Base-by-base conservation (phyloP, 2,888 invertebrate species). In the Periphyllus acericola region DNA sequence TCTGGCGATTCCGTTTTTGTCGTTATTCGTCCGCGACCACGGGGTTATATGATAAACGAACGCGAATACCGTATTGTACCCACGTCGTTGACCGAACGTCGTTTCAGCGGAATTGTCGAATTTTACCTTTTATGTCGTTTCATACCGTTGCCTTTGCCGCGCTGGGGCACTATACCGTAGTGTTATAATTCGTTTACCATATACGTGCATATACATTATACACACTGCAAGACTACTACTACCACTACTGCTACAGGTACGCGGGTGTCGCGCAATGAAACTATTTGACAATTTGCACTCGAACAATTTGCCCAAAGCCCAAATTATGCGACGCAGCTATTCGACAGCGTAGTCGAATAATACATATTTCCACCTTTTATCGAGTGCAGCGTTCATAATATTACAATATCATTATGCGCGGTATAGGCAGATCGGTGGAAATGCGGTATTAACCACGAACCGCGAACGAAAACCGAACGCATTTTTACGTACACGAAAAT, bases 251-350 rank as follows among this genome's bases (percentile, higher is more conserved):
- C 46, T 11, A 46, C 14, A 46, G 14, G 14, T 46, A 9, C 9
- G 14, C 4, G 8, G 29, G 25, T 68, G 29, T 68, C 29, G 29
- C 72, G 36, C 34, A 25, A 32, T 32, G 34, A 34, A 82, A 82
- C 71, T 72, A 52, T 72, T 72, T 34, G 34, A 71, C 34, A 82
- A 82, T 72, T 32, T 52, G 46, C 52, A 34, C 25, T 52, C 52
- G 17, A 82, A 34, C 52, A 72, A 72, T 52, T 72, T 19, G 34
- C 46, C 72, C 8, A 6, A 82, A 52, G 25, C 25, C 46, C 2
- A 60, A 82, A 82, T 72, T 72, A 82, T 82, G 71, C 52, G 25
- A 34, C 40, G 68, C n/a, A 25, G 71, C 32, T 52, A 32, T 82
- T 82, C 34, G 34, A 46, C 21, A 81, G 29, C 19, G 40, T 46